Base-by-base conservation (phyloP, 1,140 invertebrate genomes). In the Acromyrmex charruanus region DNA sequence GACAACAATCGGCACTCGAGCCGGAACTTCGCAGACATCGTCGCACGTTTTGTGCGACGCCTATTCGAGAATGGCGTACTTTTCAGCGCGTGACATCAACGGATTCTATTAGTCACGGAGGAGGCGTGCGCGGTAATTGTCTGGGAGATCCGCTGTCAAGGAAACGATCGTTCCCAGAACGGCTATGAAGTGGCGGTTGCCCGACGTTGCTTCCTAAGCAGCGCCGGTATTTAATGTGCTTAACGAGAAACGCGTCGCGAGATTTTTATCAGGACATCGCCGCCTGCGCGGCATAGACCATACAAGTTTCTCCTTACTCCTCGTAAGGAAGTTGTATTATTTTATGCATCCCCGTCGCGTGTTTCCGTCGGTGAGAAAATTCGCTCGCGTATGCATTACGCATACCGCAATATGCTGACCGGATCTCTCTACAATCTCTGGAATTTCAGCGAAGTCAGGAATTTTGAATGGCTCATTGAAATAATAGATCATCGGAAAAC, bases 41-140 rank as follows among this genome's bases (percentile, higher is more conserved):
- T 81, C 35, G 65, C 55, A 35, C n/a, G 74, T 63, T 85, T 77
- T 90, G 90, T 91, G 16, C 74, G 28, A 58, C 21, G 53, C 18
- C 18, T 10, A n/a, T 77, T 75, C 25, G 35, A 59, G 49, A 75
- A 18, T 31, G 31, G 35, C 35, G 58, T 63, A 80, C 69, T 82
- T 79, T 91, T 80, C 86, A 86, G 69, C 85, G 87, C 79, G 90
- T 86, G 90, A 89, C 77, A 92, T 89, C 89, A 72, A 59, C 77
- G 63, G 86, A 85, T 77, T 77, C 81, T 79, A 90, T 90, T 90
- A 90, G 89, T 88, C 89, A 90, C 86, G 88, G 86, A 55, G 55
- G 21, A 14, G 16, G 49, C 39, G 51, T 71, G 61, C n/a, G 69
- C 80, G 10, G 74, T 82, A 90, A 90, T 90, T 90, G 87, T 77